These are phyloP conservation scores for Apamea epomidion DNA, from an alignment of 2,888 invertebrate species.

Conservation along the genomic window DNA sequence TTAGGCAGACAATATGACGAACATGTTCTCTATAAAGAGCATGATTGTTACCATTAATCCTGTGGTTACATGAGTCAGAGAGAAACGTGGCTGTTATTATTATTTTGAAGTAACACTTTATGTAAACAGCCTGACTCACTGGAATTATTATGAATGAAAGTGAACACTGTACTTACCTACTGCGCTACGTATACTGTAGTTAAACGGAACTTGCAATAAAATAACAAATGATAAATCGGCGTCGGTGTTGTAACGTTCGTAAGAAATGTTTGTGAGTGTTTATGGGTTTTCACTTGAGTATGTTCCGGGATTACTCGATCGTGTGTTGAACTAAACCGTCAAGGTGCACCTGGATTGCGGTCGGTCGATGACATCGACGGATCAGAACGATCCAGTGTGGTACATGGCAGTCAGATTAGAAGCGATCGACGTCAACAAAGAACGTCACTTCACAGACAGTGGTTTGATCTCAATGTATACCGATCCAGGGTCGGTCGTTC, in stretches of 20 bases:
- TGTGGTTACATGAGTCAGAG: slow-evolving; percentile 27
- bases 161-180: slow-evolving; percentile 11
- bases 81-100: slow-evolving; percentile 34
- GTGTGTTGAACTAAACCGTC: not conserved
- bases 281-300: not conserved
- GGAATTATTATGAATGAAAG: slow-evolving; percentile 59
- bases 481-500: not conserved
- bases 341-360: too few species aligned
- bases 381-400: not conserved
- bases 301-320: not conserved
- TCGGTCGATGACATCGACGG: not conserved
- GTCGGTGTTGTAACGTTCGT: slow-evolving; percentile 16
- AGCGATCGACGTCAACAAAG: not conserved
- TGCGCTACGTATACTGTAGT: not conserved
- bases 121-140: slow-evolving; percentile 55
- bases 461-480: not conserved
- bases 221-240: slow-evolving; percentile 13
- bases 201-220: slow-evolving; percentile 34
- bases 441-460: not conserved
- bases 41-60: slow-evolving; percentile 1
- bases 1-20: not conserved
- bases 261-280: slow-evolving; percentile 1
- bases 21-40: not conserved
- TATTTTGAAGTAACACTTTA: slow-evolving; percentile 49
- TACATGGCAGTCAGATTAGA: not conserved